Evolutionary conservation across 2,888 invertebrate species (phyloP).

Genomic region (Subacronicta megacephala): DNA sequence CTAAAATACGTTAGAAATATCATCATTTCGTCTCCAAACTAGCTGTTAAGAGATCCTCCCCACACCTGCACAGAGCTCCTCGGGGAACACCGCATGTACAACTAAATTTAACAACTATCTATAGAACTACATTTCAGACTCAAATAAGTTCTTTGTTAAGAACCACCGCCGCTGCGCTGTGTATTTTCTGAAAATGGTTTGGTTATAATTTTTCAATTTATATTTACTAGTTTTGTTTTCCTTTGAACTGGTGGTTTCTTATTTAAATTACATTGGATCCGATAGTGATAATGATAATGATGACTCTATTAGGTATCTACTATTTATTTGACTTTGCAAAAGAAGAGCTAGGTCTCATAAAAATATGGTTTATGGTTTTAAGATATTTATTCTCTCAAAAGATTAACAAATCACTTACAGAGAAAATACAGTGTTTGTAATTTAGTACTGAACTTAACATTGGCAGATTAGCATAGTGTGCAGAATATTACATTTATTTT

Average conservation of each 20-base stretch:
- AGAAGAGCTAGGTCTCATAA: no score
- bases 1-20: conserved; percentile 64
- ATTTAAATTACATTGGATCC: neutral
- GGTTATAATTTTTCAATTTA: neutral
- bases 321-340: no score
- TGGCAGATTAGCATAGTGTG: no score
- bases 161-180: neutral
- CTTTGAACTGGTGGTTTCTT: neutral
- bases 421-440: no score
- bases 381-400: no score
- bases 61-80: conserved; percentile 54
- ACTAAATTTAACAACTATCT: conserved; percentile 51
- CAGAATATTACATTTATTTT: no score
- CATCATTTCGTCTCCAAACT: conserved; percentile 67
- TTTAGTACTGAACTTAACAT: no score
- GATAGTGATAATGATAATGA: no score
- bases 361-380: no score
- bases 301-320: no score
- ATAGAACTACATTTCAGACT: conserved; percentile 24
- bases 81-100: conserved; percentile 31
- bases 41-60: conserved; percentile 67
- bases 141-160: conserved; percentile 32
- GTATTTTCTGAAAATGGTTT: conserved; percentile 2
- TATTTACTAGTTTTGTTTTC: neutral
- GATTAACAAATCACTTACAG: no score